Percentiles rank a stretch among this genome's conserved stretches.
phyloP scores from a whole-genome alignment of 2,888 invertebrate genomes.

The Scrobipalpa costella region DNA sequence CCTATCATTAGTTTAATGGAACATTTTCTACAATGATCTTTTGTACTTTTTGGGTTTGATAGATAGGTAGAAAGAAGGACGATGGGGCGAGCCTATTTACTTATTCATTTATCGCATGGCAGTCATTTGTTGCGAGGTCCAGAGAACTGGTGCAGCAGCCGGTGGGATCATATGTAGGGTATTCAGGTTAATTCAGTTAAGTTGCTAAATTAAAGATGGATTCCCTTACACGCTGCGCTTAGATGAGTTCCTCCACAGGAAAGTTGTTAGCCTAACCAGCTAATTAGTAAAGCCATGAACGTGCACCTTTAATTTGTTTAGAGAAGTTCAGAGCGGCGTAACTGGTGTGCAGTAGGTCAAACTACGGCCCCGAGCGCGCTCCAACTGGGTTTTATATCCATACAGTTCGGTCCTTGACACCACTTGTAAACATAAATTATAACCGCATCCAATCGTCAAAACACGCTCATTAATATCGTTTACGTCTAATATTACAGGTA shows the following conservation, averaged over 20 bases:
- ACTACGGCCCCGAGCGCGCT: neutral
- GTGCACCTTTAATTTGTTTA: conserved; percentile 10
- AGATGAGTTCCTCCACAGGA: neutral
- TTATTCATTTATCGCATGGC: no score
- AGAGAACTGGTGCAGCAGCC: no score
- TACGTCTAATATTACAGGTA: neutral
- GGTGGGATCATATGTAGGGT: no score
- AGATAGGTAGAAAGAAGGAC: neutral
- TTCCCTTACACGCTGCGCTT: neutral
- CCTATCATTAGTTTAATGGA: conserved; percentile 58
- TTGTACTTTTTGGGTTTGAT: conserved; percentile 14
- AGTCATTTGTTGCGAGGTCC: no score
- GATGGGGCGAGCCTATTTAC: neutral
- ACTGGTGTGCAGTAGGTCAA: conserved; percentile 4
- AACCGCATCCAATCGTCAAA: neutral
- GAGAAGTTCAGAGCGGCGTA: neutral
- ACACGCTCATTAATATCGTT: conserved; percentile 2
- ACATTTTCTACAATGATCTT: conserved; percentile 39
- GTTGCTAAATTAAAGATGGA: no score
- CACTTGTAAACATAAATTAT: neutral
- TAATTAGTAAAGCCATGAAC: conserved; percentile 1
- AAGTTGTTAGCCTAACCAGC: neutral
- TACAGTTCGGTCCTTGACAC: conserved; percentile 3
- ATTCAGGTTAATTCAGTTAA: no score
- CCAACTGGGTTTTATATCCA: neutral